phyloP scores from a whole-genome alignment of 1,140 invertebrate genomes.

The Paraescarpia echinospica region DNA sequence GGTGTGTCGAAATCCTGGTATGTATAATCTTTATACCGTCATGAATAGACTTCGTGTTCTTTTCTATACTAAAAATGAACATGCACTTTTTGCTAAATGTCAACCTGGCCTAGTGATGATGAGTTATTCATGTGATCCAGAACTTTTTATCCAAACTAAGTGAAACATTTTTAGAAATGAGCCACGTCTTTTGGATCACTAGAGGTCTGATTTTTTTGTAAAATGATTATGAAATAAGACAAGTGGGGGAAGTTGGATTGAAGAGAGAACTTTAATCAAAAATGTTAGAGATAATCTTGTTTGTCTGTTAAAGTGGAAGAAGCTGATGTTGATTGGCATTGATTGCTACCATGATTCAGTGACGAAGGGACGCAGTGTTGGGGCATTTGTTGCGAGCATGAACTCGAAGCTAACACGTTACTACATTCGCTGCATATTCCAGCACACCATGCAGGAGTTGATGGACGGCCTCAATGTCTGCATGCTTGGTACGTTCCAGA shows the following conservation, averaged over 20 bases:
- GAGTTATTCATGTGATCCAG: too few species aligned
- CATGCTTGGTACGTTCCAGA: not conserved
- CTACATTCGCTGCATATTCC: constrained; percentile 20
- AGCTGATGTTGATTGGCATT: constrained; percentile 27
- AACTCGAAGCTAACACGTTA: constrained; percentile 17
- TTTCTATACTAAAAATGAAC: too few species aligned
- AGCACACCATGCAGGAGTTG: constrained; percentile 23
- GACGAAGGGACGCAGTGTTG: constrained; percentile 19
- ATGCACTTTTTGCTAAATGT: too few species aligned
- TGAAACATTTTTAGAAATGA: too few species aligned
- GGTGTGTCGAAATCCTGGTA: constrained; percentile 28
- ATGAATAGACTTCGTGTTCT: not conserved
- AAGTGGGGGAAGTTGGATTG: too few species aligned
- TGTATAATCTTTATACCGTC: constrained; percentile 25
- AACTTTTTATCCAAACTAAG: too few species aligned
- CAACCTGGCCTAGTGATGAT: too few species aligned
- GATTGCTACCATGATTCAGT: constrained; percentile 22
- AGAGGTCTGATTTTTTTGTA: too few species aligned
- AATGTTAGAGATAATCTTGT: not conserved
- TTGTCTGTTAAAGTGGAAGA: not conserved
- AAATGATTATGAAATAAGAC: too few species aligned
- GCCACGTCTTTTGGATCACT: too few species aligned
- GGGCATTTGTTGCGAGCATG: constrained; percentile 12
- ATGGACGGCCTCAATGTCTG: constrained; percentile 15
- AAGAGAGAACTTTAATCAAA: too few species aligned